phyloP scores from a whole-genome alignment of 2,888 invertebrate species.

The Apamea sordens region DNA sequence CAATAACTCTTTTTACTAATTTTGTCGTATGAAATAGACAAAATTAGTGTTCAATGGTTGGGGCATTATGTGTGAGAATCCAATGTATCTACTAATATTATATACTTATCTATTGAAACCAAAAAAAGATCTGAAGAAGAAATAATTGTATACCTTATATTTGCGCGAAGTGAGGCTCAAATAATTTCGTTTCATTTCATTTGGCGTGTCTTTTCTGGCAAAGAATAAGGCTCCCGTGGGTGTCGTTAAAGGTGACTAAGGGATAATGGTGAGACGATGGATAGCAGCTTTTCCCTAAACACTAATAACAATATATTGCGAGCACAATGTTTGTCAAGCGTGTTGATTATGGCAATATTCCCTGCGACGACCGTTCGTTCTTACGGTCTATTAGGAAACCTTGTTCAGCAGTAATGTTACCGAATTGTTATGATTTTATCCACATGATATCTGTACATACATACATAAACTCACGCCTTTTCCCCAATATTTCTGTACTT shows the following conservation, averaged over 20 bases:
- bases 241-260: conserved; percentile 43
- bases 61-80: background rate
- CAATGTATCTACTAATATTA: background rate
- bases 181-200: conserved; percentile 38
- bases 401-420: conserved; percentile 17
- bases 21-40: background rate
- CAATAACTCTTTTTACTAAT: background rate
- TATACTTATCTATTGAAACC: background rate
- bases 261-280: conserved; percentile 49
- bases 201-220: conserved; percentile 25
- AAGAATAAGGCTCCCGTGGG: conserved; percentile 34
- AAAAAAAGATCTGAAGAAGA: conserved; percentile 2
- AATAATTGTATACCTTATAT: conserved; percentile 21
- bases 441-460: background rate
- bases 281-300: conserved; percentile 48
- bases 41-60: background rate
- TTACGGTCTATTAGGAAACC: conserved; percentile 20
- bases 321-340: conserved; percentile 42
- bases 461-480: background rate
- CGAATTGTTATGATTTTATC: conserved; percentile 43
- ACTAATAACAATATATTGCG: conserved; percentile 51
- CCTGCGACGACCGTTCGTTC: conserved; percentile 21
- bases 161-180: conserved; percentile 14
- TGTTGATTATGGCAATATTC: conserved; percentile 33
- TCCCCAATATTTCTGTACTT: conserved; percentile 9